These are phyloP conservation scores for Muscicapa striata DNA, from an alignment of 2,797 vertebrate genomes.

Conservation along the genomic window DNA sequence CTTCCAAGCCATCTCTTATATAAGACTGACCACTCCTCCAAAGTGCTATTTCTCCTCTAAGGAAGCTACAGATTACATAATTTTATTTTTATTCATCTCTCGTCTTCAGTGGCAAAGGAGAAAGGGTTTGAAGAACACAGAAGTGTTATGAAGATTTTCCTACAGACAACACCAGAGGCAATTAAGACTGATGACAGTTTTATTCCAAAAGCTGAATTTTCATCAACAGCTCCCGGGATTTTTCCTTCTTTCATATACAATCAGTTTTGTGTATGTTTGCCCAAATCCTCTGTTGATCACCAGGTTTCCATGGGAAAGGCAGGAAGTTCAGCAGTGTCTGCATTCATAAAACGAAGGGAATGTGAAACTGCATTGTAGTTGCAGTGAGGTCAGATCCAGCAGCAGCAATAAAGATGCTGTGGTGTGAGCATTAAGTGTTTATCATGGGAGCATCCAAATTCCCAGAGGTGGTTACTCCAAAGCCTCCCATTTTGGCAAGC, in stretches of 20 bases:
- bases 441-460: not conserved
- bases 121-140: not conserved
- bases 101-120: not conserved
- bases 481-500: not conserved
- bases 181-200: not conserved
- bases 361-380: not conserved
- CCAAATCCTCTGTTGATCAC: rapidly evolving
- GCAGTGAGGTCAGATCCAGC: not conserved
- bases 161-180: not conserved
- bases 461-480: not conserved
- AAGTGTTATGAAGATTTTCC: not conserved
- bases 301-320: not conserved
- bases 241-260: not conserved
- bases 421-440: not conserved
- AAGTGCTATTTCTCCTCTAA: not conserved
- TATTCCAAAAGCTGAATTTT: not conserved
- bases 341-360: not conserved
- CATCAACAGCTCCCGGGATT: not conserved
- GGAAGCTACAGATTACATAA: not conserved
- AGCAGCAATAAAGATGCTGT: not conserved
- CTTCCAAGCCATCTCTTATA: not conserved
- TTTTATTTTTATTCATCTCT: not conserved
- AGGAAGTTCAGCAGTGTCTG: not conserved
- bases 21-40: not conserved
- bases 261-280: not conserved